Evolutionary conservation across 2,797 vertebrate genomes (phyloP).

Genomic region (Diceros bicornis): DNA sequence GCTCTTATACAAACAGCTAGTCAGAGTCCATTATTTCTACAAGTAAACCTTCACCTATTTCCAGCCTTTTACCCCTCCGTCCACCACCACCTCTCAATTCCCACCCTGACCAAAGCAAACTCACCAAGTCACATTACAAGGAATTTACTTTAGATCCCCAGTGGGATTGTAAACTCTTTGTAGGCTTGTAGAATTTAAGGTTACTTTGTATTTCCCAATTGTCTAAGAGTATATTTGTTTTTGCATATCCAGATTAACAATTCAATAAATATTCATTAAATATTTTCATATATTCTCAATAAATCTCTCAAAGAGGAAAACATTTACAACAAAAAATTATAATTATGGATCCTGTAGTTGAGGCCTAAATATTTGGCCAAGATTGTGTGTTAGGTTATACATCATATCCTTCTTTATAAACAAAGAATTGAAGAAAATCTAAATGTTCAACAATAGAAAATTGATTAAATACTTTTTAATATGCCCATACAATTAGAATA

Average conservation of each 20-base stretch:
- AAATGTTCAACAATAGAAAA: background rate
- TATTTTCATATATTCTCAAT: background rate
- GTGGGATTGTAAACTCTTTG: background rate
- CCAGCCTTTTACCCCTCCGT: background rate
- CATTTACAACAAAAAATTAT: background rate
- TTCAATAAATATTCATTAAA: background rate
- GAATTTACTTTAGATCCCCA: background rate
- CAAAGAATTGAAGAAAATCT: background rate
- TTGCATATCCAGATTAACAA: background rate
- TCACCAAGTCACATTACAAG: background rate
- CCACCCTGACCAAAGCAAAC: background rate
- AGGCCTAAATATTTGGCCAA: background rate
- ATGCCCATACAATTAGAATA: background rate
- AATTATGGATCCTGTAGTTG: background rate
- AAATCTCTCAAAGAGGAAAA: background rate
- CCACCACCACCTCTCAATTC: background rate
- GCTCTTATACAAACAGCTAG: background rate
- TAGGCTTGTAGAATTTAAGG: constrained; percentile 16
- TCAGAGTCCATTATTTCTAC: background rate
- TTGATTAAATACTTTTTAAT: background rate
- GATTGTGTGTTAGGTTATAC: background rate
- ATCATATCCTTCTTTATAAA: background rate
- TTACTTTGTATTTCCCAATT: background rate
- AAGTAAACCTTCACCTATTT: background rate
- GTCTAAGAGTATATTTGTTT: background rate